These are phyloP conservation scores for Pogoniulus pusillus DNA, from an alignment of 2,797 vertebrate genomes.

Conservation along the genomic window DNA sequence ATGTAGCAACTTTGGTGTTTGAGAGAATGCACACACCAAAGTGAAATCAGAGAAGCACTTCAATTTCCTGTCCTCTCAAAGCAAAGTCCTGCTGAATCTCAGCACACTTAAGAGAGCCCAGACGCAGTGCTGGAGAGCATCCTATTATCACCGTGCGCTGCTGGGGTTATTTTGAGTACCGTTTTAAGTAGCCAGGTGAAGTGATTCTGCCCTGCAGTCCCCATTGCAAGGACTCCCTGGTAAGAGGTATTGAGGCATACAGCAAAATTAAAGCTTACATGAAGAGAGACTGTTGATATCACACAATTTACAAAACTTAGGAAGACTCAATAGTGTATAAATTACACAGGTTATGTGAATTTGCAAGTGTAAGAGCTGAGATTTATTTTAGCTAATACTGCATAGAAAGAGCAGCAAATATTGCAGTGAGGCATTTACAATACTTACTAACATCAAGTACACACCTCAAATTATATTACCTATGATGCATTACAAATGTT, in stretches of 20 bases:
- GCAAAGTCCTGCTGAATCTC: not conserved
- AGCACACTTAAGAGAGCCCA: not conserved
- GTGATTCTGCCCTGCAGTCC: not conserved
- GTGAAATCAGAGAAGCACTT: not conserved
- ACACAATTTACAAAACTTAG: not conserved
- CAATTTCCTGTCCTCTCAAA: not conserved
- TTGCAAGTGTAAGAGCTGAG: not conserved
- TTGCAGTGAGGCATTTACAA: not conserved
- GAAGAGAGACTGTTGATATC: not conserved
- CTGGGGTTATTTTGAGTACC: not conserved
- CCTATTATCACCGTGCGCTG: not conserved
- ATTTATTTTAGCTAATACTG: not conserved
- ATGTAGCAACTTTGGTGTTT: not conserved
- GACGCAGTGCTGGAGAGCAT: not conserved
- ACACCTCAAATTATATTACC: not conserved
- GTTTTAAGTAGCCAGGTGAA: not conserved
- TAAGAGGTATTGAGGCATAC: rapidly evolving
- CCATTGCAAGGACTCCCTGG: not conserved
- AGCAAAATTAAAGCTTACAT: not conserved
- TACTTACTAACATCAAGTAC: not conserved
- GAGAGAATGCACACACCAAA: not conserved
- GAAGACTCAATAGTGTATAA: not conserved
- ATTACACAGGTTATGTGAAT: not conserved
- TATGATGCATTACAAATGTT: not conserved
- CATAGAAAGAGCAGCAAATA: not conserved